phyloP scores from a whole-genome alignment of 1,140 invertebrate genomes.

The Euura saliciscinereae region DNA sequence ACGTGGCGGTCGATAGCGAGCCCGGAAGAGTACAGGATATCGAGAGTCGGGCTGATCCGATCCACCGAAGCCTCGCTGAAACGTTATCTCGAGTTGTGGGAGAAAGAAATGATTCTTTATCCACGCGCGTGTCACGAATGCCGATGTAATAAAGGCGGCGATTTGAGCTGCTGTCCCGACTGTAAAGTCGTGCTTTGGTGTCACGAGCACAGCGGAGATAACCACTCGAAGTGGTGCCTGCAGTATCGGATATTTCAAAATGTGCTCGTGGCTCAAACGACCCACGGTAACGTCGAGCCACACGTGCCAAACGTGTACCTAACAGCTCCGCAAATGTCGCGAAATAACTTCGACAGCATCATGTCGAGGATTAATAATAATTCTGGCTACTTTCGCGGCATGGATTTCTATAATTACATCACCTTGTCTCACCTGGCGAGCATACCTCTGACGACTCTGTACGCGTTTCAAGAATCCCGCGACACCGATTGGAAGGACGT shows the following conservation, averaged over 20 bases:
- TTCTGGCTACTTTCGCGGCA: constrained; percentile 55
- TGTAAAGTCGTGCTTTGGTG: constrained; percentile 63
- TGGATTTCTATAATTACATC: constrained; percentile 67
- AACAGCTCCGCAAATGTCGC: constrained; percentile 37
- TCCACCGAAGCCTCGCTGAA: constrained; percentile 65
- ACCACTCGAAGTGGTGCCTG: constrained; percentile 49
- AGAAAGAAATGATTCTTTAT: constrained; percentile 72
- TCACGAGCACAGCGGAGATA: constrained; percentile 31
- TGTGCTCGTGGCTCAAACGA: constrained; percentile 43
- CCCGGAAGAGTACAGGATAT: constrained; percentile 64
- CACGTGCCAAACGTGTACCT: constrained; percentile 60
- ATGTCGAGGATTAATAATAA: constrained; percentile 59
- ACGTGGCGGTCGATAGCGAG: constrained; percentile 57
- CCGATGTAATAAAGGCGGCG: constrained; percentile 59
- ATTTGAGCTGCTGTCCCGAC: constrained; percentile 58
- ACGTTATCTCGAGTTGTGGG: constrained; percentile 66
- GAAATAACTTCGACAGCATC: constrained; percentile 58
- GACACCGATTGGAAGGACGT: constrained; percentile 38
- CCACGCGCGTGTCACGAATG: constrained; percentile 66
- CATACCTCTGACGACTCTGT: constrained; percentile 67
- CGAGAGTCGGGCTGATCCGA: constrained; percentile 66
- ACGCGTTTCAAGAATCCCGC: constrained; percentile 60
- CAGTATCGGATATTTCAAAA: constrained; percentile 48
- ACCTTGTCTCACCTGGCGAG: constrained; percentile 69
- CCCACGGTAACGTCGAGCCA: constrained; percentile 63